Conservation (phyloP, 2,888 invertebrate species). For the Coleophora flavipennella region DNA sequence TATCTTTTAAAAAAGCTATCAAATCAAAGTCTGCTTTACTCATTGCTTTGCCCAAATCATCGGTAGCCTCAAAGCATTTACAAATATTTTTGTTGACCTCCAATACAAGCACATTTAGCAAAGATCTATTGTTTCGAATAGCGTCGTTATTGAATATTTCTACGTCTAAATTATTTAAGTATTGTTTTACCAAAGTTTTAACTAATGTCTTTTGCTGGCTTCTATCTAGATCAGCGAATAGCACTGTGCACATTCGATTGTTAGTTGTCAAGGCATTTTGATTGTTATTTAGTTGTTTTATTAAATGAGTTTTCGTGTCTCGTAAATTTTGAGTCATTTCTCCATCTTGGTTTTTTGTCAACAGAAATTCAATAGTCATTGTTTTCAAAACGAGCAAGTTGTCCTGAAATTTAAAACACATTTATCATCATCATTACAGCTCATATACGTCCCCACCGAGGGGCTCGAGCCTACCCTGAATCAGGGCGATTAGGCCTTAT, state of each 20-base stretch:
- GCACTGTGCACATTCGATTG: constrained; percentile 31
- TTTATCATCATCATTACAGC: too few relatives aligned
- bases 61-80: constrained; percentile 40
- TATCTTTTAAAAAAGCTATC: constrained; percentile 30
- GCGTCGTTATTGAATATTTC: constrained; percentile 33
- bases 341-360: constrained; percentile 18
- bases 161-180: constrained; percentile 22
- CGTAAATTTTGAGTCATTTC: constrained; percentile 11
- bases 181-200: constrained; percentile 41
- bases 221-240: constrained; percentile 42
- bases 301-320: constrained; percentile 35
- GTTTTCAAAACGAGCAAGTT: constrained; percentile 44
- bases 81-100: constrained; percentile 42
- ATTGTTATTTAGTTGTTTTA: constrained; percentile 34
- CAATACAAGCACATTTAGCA: constrained; percentile 39
- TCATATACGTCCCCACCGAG: too few relatives aligned
- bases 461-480: too few relatives aligned
- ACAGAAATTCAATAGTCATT: constrained; percentile 34
- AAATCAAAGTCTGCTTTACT: constrained; percentile 42
- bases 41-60: constrained; percentile 39
- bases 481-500: too few relatives aligned
- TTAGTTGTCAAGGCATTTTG: constrained; percentile 28
- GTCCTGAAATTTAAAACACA: constrained; percentile 38
- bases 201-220: constrained; percentile 37
- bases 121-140: constrained; percentile 32